Evolutionary conservation across 2,797 vertebrate species (phyloP), one percentile per base, ranked within the genome.

Genomic region (Chelon auratus): DNA sequence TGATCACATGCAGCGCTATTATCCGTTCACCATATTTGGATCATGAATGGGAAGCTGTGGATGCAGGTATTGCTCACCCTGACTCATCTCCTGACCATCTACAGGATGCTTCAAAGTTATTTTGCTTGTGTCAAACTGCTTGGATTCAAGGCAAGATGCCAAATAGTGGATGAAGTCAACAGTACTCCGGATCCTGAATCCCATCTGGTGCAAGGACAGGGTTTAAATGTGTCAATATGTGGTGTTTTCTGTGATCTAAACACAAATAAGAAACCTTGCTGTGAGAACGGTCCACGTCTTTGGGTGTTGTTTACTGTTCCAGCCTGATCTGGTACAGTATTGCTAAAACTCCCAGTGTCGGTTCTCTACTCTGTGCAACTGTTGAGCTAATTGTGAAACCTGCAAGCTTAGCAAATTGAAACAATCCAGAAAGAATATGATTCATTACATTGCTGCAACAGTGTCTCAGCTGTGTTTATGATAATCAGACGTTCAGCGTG

Each of bases 401-500:
- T 1, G 4, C 11, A 22, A 60, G 8, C 4, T 72, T 30, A 8
- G 53, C 10, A 6, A 58, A 70, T 22, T 39, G 0, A 48, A 63
- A 45, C 20, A 12, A 20, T 63, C 13, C n/a, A 33, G 17, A 72
- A 17, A 60, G 48, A 62, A 62, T 56, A 48, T 73, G 63, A 78
- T 69, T 66, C 26, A 20, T 5, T 9, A 1, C 58, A 17, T 24
- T 61, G 43, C 65, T 60, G 51, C 51, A 60, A 57, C 51, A 43
- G 53, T 9, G 61, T 60, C 65, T 74, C 47, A 39, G 37, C 53
- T 62, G 53, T 43, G 77, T 65, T 61, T 64, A 51, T 78, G 57
- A 75, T 67, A 62, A 75, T 20, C 36, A 62, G 55, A 52, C 76
- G 55, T 56, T 30, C 72, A 72, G 47, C 75, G n/a, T 85, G 86